These are phyloP conservation scores for Cheirogaleus medius DNA, from an alignment of 2,113 vertebrate genomes.

Conservation along the genomic window DNA sequence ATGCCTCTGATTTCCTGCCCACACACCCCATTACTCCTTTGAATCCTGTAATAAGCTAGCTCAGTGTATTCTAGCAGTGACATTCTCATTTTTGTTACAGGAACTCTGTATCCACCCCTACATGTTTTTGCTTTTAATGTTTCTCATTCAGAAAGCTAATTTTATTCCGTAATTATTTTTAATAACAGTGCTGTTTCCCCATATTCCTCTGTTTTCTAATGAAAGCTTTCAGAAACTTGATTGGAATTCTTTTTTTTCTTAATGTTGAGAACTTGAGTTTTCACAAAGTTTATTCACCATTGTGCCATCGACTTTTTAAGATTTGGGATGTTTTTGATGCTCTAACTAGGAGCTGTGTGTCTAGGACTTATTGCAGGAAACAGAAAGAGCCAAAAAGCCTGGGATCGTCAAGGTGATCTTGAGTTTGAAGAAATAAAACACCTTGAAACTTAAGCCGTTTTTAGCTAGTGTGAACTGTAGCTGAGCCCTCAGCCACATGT, in stretches of 20 bases:
- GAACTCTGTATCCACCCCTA: conserved; percentile 12
- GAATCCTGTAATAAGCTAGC: conserved; percentile 26
- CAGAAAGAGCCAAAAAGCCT: background rate
- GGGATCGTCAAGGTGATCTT: background rate
- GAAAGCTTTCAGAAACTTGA: conserved; percentile 33
- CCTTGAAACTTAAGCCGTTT: background rate
- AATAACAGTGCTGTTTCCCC: conserved; percentile 6
- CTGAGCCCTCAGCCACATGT: background rate
- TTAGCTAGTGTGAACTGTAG: background rate
- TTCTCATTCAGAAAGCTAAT: conserved; percentile 54
- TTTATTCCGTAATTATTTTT: conserved; percentile 56
- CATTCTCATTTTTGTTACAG: background rate
- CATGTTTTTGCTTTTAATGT: background rate
- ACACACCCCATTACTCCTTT: conserved; percentile 34
- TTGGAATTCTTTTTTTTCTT: background rate
- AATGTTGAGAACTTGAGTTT: background rate
- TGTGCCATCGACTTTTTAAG: background rate
- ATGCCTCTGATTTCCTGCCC: conserved; percentile 16
- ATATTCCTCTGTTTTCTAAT: background rate
- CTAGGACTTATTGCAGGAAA: background rate
- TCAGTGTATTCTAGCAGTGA: background rate
- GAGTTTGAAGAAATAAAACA: background rate
- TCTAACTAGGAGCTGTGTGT: background rate
- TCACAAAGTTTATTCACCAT: background rate
- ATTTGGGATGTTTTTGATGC: background rate